Base-by-base conservation (phyloP, 2,113 vertebrate species). In the Anhinga rufa region DNA sequence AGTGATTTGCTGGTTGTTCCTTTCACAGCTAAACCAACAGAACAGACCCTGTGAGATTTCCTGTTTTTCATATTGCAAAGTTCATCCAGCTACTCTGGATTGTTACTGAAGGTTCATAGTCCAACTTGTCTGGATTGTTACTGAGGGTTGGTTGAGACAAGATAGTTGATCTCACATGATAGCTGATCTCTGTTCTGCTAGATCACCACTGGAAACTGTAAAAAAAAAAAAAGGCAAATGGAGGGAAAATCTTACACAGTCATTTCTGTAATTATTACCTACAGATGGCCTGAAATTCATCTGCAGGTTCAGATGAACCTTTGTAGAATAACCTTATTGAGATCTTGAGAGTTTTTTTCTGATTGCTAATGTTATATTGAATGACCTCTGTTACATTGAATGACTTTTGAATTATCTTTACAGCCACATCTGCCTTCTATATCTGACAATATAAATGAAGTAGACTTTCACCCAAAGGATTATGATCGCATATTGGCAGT, bases 401-500 rank as follows among this genome's bases (percentile, higher is more conserved):
- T 83, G 25, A 62, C 22, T 70, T 76, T 14, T 97, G 31, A 87
- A 90, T 95, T 97, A 60, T 88, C 55, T 31, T 96, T 93, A 38
- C 85, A 99, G 99, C 95, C 98, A 7, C 99, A 99, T 96, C 98
- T 99, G 25, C 98, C 98, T 79, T 98, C 98, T 34, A 95, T 99
- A 70, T 99, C 99, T 81, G 99, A 99, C 97, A 99, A 99, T 80
- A 98, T 99, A 91, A 99, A 98, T 46, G 98, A 98, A 95, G 99
- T 97, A 14, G 97, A 98, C 18, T 99, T 99, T 97, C 98, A 99
- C 36, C 4, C 88, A 20, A 98, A 98, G 96, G 98, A 98, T 48
- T 99, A 99, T 13, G 98, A 99, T 97, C 98, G 96, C 44, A 99
- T 99, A 21, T 31, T 98, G 95, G 95, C 97, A 40, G 98, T 99